Evolutionary conservation across 2,113 vertebrate genomes (phyloP).

Genomic region (Diphyllodes magnificus): DNA sequence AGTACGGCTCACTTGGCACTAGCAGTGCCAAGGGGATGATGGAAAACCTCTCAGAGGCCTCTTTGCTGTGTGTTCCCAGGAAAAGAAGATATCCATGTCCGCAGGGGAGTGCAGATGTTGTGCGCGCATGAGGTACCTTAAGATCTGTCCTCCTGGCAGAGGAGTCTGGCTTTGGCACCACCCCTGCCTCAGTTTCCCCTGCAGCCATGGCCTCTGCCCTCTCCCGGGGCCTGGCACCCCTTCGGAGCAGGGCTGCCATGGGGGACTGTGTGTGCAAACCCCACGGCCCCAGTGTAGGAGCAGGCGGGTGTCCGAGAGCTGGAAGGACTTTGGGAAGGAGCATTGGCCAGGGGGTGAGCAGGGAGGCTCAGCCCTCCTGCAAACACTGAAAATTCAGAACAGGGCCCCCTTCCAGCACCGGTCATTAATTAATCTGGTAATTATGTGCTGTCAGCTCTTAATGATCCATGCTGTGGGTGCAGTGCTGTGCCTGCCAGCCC

Average conservation of each 20-base stretch:
- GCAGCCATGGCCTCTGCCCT: neutral
- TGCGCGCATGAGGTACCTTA: neutral
- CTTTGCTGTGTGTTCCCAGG: slow-evolving; percentile 22
- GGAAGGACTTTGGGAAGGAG: neutral
- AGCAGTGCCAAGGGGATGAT: neutral
- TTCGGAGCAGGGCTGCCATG: neutral
- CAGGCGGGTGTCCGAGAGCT: neutral
- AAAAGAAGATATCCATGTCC: neutral
- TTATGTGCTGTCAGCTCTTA: neutral
- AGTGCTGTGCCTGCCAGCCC: neutral
- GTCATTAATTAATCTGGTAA: neutral
- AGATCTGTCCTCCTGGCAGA: neutral
- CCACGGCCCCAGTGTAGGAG: accelerated
- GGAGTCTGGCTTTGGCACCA: neutral
- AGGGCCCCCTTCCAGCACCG: accelerated
- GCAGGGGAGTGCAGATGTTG: neutral
- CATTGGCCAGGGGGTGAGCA: accelerated
- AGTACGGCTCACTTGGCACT: accelerated
- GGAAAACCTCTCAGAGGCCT: neutral
- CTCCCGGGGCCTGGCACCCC: neutral
- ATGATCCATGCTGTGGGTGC: accelerated
- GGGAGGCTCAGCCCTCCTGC: neutral
- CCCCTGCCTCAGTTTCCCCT: neutral
- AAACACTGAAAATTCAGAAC: neutral
- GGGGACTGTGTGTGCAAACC: neutral